Evolutionary conservation across 2,888 invertebrate genomes (phyloP).

Genomic region (Adelphocoris suturalis): DNA sequence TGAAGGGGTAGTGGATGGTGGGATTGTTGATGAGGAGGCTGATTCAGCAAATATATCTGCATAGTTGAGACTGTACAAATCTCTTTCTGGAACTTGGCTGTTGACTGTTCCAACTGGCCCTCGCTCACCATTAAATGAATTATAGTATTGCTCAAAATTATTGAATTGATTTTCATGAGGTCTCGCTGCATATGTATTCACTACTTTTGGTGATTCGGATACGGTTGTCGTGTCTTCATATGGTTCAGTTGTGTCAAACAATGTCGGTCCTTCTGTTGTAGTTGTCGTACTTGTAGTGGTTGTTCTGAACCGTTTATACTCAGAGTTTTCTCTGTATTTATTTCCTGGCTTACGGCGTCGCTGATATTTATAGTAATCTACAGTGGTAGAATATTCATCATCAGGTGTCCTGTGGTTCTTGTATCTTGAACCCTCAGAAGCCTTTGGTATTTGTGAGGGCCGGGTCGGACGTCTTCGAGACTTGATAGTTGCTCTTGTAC

Average conservation of each 20-base stretch:
- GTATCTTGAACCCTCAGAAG: slow-evolving; percentile 25
- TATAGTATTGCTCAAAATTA: slow-evolving; percentile 45
- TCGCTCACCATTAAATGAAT: slow-evolving; percentile 37
- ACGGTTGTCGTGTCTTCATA: slow-evolving; percentile 64
- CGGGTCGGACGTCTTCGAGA: slow-evolving; percentile 70
- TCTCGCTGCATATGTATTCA: not conserved
- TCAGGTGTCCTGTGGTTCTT: slow-evolving; percentile 58
- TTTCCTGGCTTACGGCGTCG: slow-evolving; percentile 72
- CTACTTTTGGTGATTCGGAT: slow-evolving; percentile 41
- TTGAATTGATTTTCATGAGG: slow-evolving; percentile 12
- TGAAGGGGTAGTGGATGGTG: slow-evolving; percentile 75
- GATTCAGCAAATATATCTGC: slow-evolving; percentile 73
- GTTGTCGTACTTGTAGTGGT: slow-evolving; percentile 73
- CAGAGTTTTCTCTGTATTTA: slow-evolving; percentile 69
- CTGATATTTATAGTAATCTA: slow-evolving; percentile 69
- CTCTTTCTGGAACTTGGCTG: slow-evolving; percentile 51
- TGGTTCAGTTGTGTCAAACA: slow-evolving; percentile 51
- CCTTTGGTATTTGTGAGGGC: slow-evolving; percentile 61
- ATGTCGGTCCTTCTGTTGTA: slow-evolving; percentile 65
- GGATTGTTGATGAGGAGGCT: slow-evolving; percentile 72
- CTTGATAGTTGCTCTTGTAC: slow-evolving; percentile 50
- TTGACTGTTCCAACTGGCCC: slow-evolving; percentile 20
- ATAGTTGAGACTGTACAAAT: slow-evolving; percentile 50
- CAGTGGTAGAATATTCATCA: slow-evolving; percentile 64
- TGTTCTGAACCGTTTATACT: slow-evolving; percentile 66